Conservation (phyloP, 2,797 vertebrate species). For the Nyctalus aviator region DNA sequence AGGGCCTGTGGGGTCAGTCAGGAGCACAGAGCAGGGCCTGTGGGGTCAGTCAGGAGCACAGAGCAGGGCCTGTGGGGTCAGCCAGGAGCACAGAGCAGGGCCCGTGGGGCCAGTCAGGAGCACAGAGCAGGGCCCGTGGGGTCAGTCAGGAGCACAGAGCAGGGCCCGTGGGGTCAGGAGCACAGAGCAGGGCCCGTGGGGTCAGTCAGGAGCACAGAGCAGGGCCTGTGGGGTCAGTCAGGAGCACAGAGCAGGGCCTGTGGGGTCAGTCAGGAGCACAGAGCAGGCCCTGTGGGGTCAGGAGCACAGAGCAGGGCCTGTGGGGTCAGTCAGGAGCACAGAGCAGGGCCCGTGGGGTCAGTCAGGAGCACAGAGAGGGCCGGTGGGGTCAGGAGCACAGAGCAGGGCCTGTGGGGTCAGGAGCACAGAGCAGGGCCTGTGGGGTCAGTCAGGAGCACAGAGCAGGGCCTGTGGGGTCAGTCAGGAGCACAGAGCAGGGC, state of each 20-base stretch:
- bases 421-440: not conserved
- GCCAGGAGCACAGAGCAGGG: not conserved
- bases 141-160: not conserved
- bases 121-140: not conserved
- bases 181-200: too few species aligned
- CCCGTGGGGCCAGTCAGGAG: too few species aligned
- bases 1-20: not conserved
- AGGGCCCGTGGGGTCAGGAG: too few species aligned
- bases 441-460: not conserved
- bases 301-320: not conserved
- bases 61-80: not conserved
- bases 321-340: not conserved
- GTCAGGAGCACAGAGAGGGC: not conserved
- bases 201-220: not conserved
- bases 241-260: not conserved
- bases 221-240: not conserved
- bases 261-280: too few species aligned
- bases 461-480: not conserved
- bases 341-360: not conserved
- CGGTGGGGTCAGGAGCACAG: not conserved
- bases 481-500: not conserved
- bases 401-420: not conserved
- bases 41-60: not conserved
- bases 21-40: not conserved
- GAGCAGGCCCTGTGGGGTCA: too few species aligned